Percentiles rank a stretch among this genome's conserved stretches.
These are phyloP conservation scores for Parambassis ranga DNA, from an alignment of 2,797 vertebrate species.

Conservation along the genomic window DNA sequence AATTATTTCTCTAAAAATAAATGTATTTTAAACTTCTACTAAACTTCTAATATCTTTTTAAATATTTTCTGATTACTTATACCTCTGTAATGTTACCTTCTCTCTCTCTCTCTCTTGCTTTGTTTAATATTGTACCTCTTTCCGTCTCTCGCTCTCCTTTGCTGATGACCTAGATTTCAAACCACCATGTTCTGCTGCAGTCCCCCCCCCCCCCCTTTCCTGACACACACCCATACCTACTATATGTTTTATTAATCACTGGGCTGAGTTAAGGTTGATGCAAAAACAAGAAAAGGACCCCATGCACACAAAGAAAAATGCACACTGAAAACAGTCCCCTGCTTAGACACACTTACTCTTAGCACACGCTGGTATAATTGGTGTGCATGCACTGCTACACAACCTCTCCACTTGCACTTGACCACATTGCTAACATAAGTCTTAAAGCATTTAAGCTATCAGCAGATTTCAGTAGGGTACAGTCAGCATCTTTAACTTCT, in stretches of 20 bases:
- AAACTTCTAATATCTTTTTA: not conserved
- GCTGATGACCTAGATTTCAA: constrained; percentile 58
- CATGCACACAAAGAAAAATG: not conserved
- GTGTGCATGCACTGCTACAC: not conserved
- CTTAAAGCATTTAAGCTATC: too few species aligned
- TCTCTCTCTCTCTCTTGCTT: not conserved
- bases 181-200: constrained; percentile 32
- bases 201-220: constrained; percentile 27
- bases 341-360: not conserved
- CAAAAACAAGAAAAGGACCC: constrained; percentile 11
- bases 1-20: not conserved
- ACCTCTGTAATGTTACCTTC: not conserved
- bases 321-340: not conserved
- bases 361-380: not conserved
- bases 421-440: too few species aligned
- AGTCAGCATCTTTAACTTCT: too few species aligned
- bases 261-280: constrained; percentile 12
- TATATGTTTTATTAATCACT: constrained; percentile 56
- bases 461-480: too few species aligned
- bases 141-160: not conserved
- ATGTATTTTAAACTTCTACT: not conserved
- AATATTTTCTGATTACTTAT: not conserved
- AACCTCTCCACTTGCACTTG: too few species aligned
- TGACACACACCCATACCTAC: constrained; percentile 22
- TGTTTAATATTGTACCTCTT: not conserved